Evolutionary conservation across 2,888 invertebrate genomes (phyloP), one percentile per base, ranked within the genome.

Genomic region (Priapulus caudatus): DNA sequence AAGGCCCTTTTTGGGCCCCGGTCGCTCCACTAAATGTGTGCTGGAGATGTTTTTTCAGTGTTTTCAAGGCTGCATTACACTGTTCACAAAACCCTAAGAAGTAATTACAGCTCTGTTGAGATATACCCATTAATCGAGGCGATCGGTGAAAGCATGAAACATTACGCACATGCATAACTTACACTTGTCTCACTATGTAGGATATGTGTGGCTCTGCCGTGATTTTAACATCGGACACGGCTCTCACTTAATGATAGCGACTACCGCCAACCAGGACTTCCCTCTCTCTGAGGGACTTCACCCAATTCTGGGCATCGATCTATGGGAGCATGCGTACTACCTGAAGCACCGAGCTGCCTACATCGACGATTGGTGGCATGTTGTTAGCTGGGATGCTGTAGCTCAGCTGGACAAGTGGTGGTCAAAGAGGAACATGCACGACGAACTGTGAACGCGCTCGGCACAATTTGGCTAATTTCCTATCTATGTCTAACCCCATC

Each of bases 311-410:
- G 65, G 63, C 10, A 52, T 67, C 4, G 67, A 67, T 52, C 56
- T 67, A 1, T 67, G 67, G 67, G 66, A 67, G 52, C 67, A 67
- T 56, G 63, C 67, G 1, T 67, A 66, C 54, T 65, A 65, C 51
- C 52, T 66, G 10, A 64, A 64, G 53, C 60, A 65, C 50, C 53
- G 62, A 23, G 44, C 47, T 2, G 56, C 61, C 20, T 60, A 65
- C 47, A 56, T 65, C 21, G 56, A 58, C 43, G 60, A 63, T 49
- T 67, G 65, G 64, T 67, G 67, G 67, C 61, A 52, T 45, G 48
- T 67, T 5, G 64, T 67, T 0, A 65, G 66, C 53, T 67, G 67
- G 67, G 54, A 60, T 4, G 49, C 53, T 18, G 66, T 65, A 3
- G 59, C 57, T 10, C 49, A 54, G 45, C 51, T 66, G 24, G 61